Percentiles rank a stretch among this genome's conserved stretches.
These are phyloP conservation scores for Slavum lentiscoides DNA, from an alignment of 2,888 invertebrate genomes.

Conservation along the genomic window DNA sequence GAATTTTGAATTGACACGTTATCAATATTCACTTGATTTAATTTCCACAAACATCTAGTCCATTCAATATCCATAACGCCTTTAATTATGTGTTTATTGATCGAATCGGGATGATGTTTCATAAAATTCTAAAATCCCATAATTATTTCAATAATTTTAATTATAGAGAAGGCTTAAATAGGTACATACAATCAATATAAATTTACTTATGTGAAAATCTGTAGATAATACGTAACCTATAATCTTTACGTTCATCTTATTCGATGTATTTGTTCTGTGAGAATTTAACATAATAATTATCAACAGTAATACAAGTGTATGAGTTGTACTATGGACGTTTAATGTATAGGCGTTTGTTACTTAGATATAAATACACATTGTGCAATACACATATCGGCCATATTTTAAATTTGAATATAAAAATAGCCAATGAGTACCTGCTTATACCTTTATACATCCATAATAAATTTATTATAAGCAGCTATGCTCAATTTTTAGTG, in stretches of 20 bases:
- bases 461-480: no score
- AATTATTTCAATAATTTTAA: slow-evolving; percentile 4
- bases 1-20: not conserved
- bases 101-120: slow-evolving; percentile 8
- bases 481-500: no score
- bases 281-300: not conserved
- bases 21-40: slow-evolving; percentile 34
- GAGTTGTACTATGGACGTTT: not conserved
- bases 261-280: not conserved
- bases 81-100: slow-evolving; percentile 14
- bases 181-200: slow-evolving; percentile 10
- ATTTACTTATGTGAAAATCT: slow-evolving; percentile 13
- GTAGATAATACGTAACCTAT: slow-evolving; percentile 15
- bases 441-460: no score
- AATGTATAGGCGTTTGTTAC: not conserved
- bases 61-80: slow-evolving; percentile 44
- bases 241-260: slow-evolving; percentile 17
- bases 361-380: slow-evolving; percentile 2
- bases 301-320: not conserved
- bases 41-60: slow-evolving; percentile 34
- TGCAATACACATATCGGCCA: not conserved
- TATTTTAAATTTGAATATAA: not conserved
- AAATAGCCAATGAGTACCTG: not conserved
- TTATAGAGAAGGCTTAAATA: not conserved
- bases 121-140: slow-evolving; percentile 36